Evolutionary conservation across 2,797 vertebrate species (phyloP).

Genomic region (Peromyscus eremicus): DNA sequence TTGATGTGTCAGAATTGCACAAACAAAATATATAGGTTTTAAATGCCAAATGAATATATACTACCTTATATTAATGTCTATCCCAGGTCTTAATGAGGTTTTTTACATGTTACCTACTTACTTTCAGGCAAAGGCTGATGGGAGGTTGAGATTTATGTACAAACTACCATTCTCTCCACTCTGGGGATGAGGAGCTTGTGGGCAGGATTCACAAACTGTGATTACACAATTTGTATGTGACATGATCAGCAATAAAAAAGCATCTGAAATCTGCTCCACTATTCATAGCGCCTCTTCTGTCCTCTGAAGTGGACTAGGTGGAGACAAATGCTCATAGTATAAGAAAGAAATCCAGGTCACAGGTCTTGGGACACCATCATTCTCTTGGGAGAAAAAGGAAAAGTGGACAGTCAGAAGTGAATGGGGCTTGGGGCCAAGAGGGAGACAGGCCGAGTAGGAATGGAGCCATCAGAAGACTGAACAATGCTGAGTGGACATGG

Average conservation of each 20-base stretch:
- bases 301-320: background rate
- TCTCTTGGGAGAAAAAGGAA: background rate
- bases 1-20: background rate
- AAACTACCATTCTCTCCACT: background rate
- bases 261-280: background rate
- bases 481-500: slow-evolving; percentile 57
- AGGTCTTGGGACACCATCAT: background rate
- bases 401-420: slow-evolving; percentile 55
- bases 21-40: background rate
- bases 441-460: slow-evolving; percentile 22
- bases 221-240: background rate
- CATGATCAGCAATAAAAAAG: background rate
- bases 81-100: background rate
- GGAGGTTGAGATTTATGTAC: background rate
- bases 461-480: background rate
- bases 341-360: background rate
- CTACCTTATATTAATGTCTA: background rate
- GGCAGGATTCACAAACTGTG: background rate
- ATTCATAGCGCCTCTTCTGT: background rate
- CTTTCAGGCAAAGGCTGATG: background rate
- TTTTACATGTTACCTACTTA: background rate
- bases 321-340: background rate
- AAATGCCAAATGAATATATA: slow-evolving; percentile 3
- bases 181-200: background rate
- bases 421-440: slow-evolving; percentile 67